phyloP scores from a whole-genome alignment of 2,113 vertebrate species.

The Cyprinodon brontotheroides region DNA sequence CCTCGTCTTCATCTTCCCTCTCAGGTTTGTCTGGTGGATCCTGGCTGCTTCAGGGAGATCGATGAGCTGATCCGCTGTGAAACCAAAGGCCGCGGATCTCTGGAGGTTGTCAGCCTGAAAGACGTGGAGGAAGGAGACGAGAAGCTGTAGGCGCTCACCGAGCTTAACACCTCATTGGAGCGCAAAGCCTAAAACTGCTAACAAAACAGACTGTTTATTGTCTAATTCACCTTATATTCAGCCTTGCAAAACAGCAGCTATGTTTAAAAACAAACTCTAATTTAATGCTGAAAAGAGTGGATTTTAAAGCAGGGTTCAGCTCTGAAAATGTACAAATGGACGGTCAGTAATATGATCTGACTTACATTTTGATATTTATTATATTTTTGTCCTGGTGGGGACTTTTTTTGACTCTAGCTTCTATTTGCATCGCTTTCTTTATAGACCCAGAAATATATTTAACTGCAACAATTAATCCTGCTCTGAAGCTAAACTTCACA shows the following conservation, averaged over 20 bases:
- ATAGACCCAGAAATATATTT: neutral
- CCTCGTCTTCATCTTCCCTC: neutral
- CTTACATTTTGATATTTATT: slow-evolving; percentile 13
- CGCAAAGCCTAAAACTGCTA: slow-evolving; percentile 7
- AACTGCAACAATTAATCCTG: slow-evolving; percentile 29
- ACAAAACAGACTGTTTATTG: slow-evolving; percentile 2
- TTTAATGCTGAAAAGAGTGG: slow-evolving; percentile 1
- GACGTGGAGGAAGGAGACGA: slow-evolving; percentile 98
- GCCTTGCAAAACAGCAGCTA: neutral
- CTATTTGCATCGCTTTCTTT: neutral
- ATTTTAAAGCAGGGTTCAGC: neutral
- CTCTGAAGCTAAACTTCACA: slow-evolving; percentile 5
- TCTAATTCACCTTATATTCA: slow-evolving; percentile 6
- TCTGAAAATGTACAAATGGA: neutral
- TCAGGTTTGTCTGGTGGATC: slow-evolving; percentile 94
- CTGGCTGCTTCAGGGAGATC: slow-evolving; percentile 95
- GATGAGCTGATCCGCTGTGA: slow-evolving; percentile 95
- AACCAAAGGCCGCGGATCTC: slow-evolving; percentile 89
- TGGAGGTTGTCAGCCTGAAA: slow-evolving; percentile 94
- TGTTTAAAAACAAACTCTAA: slow-evolving; percentile 9
- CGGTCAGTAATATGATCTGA: neutral
- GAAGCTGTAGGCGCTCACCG: slow-evolving; percentile 81
- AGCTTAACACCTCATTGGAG: neutral
- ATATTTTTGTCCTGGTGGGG: neutral
- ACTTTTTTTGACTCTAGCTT: neutral